Conservation (phyloP, 2,888 invertebrate genomes). For the Ichneumoninae sp. region DNA sequence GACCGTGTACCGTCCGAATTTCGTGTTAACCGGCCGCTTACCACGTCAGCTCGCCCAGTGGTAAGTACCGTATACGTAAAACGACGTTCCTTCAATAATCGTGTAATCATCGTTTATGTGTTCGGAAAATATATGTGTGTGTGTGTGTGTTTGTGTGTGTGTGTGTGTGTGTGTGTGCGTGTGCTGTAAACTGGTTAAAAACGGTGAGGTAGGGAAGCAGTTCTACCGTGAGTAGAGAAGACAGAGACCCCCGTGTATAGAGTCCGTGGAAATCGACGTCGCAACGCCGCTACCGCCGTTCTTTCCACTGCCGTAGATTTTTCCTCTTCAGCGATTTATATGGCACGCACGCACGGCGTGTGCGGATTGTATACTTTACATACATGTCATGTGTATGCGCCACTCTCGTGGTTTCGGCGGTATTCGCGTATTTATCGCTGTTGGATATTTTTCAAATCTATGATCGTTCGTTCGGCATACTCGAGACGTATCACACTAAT, state of each 20-base stretch:
- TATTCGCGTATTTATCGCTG: not conserved
- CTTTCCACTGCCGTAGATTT: not conserved
- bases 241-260: not conserved
- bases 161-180: constrained; percentile 19
- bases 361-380: constrained; percentile 3
- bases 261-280: constrained; percentile 30
- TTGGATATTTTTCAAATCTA: not conserved
- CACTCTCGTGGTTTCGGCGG: not conserved
- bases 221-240: not conserved
- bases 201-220: constrained; percentile 4
- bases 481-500: not conserved
- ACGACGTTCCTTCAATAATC: not conserved
- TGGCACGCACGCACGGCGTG: not conserved
- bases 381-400: not conserved
- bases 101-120: constrained; percentile 26
- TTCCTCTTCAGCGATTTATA: not conserved
- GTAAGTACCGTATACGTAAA: constrained; percentile 87
- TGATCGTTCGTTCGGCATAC: not conserved
- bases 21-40: constrained; percentile 78
- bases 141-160: too few species aligned
- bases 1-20: constrained; percentile 84
- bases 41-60: constrained; percentile 87
- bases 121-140: constrained; percentile 24
- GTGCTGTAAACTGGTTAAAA: constrained; percentile 21
- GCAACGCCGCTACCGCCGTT: constrained; percentile 1